Conservation (phyloP, 2,113 vertebrate genomes). For the Forbesichthys papilliferus region DNA sequence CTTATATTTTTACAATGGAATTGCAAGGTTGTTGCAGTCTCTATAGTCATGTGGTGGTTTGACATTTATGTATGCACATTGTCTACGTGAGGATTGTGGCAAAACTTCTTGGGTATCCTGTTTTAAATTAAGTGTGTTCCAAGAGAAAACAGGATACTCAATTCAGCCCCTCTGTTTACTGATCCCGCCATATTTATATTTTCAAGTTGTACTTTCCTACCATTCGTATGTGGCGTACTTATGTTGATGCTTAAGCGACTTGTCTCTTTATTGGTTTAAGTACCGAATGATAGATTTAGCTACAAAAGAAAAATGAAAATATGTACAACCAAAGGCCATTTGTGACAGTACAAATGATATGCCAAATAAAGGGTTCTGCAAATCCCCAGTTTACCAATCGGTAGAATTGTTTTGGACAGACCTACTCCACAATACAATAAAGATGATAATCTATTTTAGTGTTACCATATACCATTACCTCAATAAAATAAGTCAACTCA, state of each 20-base stretch:
- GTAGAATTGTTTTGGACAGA: slow-evolving; percentile 16
- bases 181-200: slow-evolving; percentile 71
- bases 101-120: slow-evolving; percentile 50
- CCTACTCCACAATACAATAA: background rate
- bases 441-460: too few relatives aligned
- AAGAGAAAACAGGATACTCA: slow-evolving; percentile 66
- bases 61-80: slow-evolving; percentile 46
- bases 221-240: slow-evolving; percentile 51
- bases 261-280: slow-evolving; percentile 67
- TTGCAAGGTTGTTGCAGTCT: background rate
- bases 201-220: slow-evolving; percentile 65
- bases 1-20: background rate
- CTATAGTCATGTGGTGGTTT: slow-evolving; percentile 30
- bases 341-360: slow-evolving; percentile 7
- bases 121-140: slow-evolving; percentile 61
- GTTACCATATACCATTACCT: too few relatives aligned
- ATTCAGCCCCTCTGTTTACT: slow-evolving; percentile 66
- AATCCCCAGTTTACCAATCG: slow-evolving; percentile 22
- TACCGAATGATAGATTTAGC: slow-evolving; percentile 59
- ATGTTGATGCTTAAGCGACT: slow-evolving; percentile 69
- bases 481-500: too few relatives aligned
- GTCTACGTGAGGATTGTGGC: slow-evolving; percentile 59
- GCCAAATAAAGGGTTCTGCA: background rate
- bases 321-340: slow-evolving; percentile 30
- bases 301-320: slow-evolving; percentile 33